Conservation (phyloP, 2,113 vertebrate species). For the Stigmatopora nigra region DNA sequence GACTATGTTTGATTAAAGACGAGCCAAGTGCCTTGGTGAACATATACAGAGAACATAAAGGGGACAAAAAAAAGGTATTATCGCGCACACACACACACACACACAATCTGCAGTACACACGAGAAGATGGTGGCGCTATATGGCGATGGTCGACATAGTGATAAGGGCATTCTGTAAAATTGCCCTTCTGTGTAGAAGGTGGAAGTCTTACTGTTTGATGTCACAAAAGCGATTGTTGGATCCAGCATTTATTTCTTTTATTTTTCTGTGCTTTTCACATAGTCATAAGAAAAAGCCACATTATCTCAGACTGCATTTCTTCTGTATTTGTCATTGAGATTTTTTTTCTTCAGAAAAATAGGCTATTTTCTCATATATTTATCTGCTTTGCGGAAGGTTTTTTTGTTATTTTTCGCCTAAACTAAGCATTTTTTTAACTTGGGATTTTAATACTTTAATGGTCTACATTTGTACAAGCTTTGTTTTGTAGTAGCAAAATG, state of each 20-base stretch:
- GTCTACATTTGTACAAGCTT: slow-evolving; percentile 28
- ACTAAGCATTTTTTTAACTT: neutral
- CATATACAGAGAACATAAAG: slow-evolving; percentile 46
- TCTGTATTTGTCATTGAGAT: slow-evolving; percentile 1
- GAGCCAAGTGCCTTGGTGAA: slow-evolving; percentile 71
- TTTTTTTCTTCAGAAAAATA: neutral
- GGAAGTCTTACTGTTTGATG: slow-evolving; percentile 33
- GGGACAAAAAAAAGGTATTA: slow-evolving; percentile 39
- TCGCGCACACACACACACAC: slow-evolving; percentile 20
- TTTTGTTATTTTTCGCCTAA: neutral
- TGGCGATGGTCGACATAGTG: slow-evolving; percentile 16
- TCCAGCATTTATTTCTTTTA: slow-evolving; percentile 2
- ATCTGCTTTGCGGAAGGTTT: neutral
- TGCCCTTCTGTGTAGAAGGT: slow-evolving; percentile 40
- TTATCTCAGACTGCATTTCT: slow-evolving; percentile 50
- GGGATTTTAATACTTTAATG: slow-evolving; percentile 31
- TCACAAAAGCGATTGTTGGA: slow-evolving; percentile 26
- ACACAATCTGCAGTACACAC: slow-evolving; percentile 11
- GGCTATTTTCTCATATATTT: neutral
- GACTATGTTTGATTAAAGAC: slow-evolving; percentile 55
- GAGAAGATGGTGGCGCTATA: slow-evolving; percentile 32
- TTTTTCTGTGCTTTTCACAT: neutral
- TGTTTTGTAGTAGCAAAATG: slow-evolving; percentile 35
- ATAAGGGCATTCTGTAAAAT: slow-evolving; percentile 36
- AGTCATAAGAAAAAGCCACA: slow-evolving; percentile 40